phyloP scores from a whole-genome alignment of 2,888 invertebrate species.

The Trichopria drosophilae region DNA sequence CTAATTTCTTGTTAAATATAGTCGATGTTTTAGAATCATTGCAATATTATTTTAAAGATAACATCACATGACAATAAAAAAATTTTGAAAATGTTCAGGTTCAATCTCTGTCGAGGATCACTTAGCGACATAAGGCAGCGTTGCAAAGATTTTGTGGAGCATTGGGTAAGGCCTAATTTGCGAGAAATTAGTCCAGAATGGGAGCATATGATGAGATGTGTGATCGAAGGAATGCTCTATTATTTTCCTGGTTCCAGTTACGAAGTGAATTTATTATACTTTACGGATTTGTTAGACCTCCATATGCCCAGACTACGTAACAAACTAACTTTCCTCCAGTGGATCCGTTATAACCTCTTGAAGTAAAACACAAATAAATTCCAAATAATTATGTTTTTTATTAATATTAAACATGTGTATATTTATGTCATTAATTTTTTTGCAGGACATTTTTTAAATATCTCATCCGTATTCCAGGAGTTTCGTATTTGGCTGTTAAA shows the following conservation, averaged over 20 bases:
- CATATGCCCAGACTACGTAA: constrained; percentile 42
- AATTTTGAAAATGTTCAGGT: constrained; percentile 39
- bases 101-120: constrained; percentile 56
- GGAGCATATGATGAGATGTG: constrained; percentile 57
- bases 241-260: constrained; percentile 46
- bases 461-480: too few relatives aligned
- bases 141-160: constrained; percentile 43
- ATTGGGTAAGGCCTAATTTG: constrained; percentile 52
- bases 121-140: constrained; percentile 49
- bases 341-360: constrained; percentile 34
- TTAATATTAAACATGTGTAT: too few relatives aligned
- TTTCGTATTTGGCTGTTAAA: constrained; percentile 31
- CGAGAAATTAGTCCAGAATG: constrained; percentile 49
- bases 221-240: constrained; percentile 48
- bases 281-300: constrained; percentile 46
- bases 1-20: too few relatives aligned
- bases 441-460: too few relatives aligned
- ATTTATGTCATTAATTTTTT: too few relatives aligned
- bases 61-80: constrained; percentile 2
- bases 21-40: too few relatives aligned
- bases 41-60: too few relatives aligned
- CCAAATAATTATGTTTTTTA: too few relatives aligned
- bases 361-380: too few relatives aligned
- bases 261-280: constrained; percentile 45
- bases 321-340: constrained; percentile 35